Evolutionary conservation across 2,113 vertebrate species (phyloP).

Genomic region (Pangasianodon gigas): DNA sequence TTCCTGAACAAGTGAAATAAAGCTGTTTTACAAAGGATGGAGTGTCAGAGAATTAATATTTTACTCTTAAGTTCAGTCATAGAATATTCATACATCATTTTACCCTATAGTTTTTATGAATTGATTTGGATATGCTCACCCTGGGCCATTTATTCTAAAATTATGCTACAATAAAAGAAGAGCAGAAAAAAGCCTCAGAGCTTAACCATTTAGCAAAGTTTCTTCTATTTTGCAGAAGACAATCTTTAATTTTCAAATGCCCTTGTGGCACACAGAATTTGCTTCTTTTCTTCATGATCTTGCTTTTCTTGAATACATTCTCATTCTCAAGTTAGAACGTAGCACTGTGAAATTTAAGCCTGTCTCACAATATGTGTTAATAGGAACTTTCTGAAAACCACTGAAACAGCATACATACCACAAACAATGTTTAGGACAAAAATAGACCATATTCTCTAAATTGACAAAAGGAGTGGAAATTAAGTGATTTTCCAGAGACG

Average conservation of each 20-base stretch:
- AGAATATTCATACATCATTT: slow-evolving; percentile 35
- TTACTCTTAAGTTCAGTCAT: slow-evolving; percentile 26
- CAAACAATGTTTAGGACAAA: neutral
- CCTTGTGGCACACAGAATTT: slow-evolving; percentile 32
- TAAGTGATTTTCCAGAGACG: neutral
- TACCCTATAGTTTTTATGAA: slow-evolving; percentile 11
- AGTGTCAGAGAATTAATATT: slow-evolving; percentile 27
- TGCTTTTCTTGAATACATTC: slow-evolving; percentile 13
- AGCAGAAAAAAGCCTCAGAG: slow-evolving; percentile 33
- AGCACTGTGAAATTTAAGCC: neutral
- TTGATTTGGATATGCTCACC: slow-evolving; percentile 24
- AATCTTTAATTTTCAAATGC: slow-evolving; percentile 34
- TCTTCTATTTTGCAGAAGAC: slow-evolving; percentile 44
- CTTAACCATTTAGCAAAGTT: slow-evolving; percentile 35
- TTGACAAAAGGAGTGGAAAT: neutral
- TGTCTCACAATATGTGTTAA: neutral
- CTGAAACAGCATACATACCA: neutral
- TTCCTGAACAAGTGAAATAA: neutral
- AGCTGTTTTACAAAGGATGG: neutral
- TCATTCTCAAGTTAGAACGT: neutral
- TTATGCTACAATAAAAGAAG: slow-evolving; percentile 38
- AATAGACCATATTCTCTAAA: neutral
- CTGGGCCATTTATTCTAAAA: slow-evolving; percentile 30
- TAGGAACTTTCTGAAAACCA: neutral
- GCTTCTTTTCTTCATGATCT: slow-evolving; percentile 22